Percentiles rank a stretch among this genome's conserved stretches.
Evolutionary conservation across 35 echinoderm and acorn worm genomes (phyloP).

Genomic region (Patiria miniata): DNA sequence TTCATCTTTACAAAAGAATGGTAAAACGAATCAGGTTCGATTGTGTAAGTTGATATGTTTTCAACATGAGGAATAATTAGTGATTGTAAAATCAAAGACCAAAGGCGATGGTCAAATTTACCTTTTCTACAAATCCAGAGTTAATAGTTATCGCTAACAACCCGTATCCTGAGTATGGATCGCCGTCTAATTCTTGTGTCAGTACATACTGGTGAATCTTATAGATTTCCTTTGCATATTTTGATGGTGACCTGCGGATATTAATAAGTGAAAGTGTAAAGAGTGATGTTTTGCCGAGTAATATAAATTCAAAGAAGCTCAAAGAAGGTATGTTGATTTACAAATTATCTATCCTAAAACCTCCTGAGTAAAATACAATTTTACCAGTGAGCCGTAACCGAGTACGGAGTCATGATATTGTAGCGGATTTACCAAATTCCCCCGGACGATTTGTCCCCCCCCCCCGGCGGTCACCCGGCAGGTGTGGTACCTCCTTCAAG

Average conservation of each 20-base stretch:
- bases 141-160: neutral
- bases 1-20: too few species aligned
- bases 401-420: too few species aligned
- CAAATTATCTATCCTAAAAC: neutral
- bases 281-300: neutral
- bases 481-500: too few species aligned
- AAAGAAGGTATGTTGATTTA: neutral
- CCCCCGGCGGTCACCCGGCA: too few species aligned
- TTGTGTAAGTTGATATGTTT: too few species aligned
- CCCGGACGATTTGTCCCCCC: too few species aligned
- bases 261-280: neutral
- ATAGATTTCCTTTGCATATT: neutral
- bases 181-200: constrained; percentile 15
- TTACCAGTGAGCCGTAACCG: neutral
- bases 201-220: neutral
- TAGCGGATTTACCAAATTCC: too few species aligned
- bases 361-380: neutral
- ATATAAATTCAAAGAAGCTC: too few species aligned
- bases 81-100: too few species aligned
- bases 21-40: too few species aligned
- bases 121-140: neutral
- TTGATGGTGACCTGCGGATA: neutral
- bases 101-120: neutral
- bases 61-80: too few species aligned
- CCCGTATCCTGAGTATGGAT: neutral